These are phyloP conservation scores for Acridotheres tristis DNA, from an alignment of 2,797 vertebrate genomes.

Conservation along the genomic window DNA sequence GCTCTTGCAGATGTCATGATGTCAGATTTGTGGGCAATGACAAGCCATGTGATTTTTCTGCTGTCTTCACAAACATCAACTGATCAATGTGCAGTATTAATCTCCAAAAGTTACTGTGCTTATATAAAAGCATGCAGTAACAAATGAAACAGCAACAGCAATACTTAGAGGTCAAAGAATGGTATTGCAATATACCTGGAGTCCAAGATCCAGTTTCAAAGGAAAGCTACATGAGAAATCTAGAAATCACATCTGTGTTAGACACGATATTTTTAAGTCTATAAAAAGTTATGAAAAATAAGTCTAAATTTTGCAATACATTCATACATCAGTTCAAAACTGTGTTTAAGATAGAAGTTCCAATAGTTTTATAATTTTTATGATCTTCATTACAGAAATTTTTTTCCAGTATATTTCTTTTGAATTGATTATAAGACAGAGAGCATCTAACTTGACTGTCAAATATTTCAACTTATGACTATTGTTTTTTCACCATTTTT, in stretches of 20 bases:
- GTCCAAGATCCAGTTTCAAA: neutral
- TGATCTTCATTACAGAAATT: neutral
- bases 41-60: constrained; percentile 8
- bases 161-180: neutral
- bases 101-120: neutral
- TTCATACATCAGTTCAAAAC: neutral
- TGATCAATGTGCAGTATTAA: neutral
- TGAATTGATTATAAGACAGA: neutral
- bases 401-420: neutral
- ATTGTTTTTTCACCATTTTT: neutral
- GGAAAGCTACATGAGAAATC: neutral
- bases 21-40: constrained; percentile 31
- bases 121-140: neutral
- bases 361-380: neutral
- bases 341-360: neutral
- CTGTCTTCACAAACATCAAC: neutral
- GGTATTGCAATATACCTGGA: neutral
- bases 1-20: constrained; percentile 51
- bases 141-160: neutral
- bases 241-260: neutral
- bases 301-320: neutral
- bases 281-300: neutral
- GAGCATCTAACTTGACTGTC: neutral
- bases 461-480: neutral
- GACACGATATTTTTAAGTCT: neutral